Evolutionary conservation across 2,888 invertebrate species (phyloP).

Genomic region (Drosophila helvetica): DNA sequence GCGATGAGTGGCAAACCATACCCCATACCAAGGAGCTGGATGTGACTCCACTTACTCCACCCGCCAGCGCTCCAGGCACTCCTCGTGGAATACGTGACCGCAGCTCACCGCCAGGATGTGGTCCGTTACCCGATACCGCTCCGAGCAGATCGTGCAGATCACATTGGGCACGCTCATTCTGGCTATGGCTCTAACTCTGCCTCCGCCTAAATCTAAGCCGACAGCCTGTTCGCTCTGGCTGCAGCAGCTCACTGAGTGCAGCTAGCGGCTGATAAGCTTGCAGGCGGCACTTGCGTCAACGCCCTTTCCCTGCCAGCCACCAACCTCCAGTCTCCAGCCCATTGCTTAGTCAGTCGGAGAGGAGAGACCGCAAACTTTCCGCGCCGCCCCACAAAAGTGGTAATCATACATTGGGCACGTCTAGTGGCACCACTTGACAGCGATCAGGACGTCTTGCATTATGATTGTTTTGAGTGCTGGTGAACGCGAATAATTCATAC

Average conservation of each 20-base stretch:
- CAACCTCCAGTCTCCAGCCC: background rate
- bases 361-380: slow-evolving; percentile 13
- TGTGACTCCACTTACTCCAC: slow-evolving; percentile 53
- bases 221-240: slow-evolving; percentile 1
- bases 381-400: slow-evolving; percentile 25
- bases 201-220: background rate
- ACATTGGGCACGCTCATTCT: slow-evolving; percentile 26
- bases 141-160: slow-evolving; percentile 58
- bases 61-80: slow-evolving; percentile 58
- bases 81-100: slow-evolving; percentile 61
- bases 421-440: too few species aligned
- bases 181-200: background rate
- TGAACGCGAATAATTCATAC: too few species aligned
- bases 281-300: background rate
- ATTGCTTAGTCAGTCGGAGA: background rate
- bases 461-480: too few species aligned
- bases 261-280: slow-evolving; percentile 28
- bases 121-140: slow-evolving; percentile 43
- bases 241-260: background rate
- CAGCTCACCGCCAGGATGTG: slow-evolving; percentile 50
- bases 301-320: background rate
- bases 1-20: too few species aligned
- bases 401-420: background rate
- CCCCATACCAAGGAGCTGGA: too few species aligned
- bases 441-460: too few species aligned